Conservation (phyloP, 1,140 invertebrate species). For the Eubasilissa regina region DNA sequence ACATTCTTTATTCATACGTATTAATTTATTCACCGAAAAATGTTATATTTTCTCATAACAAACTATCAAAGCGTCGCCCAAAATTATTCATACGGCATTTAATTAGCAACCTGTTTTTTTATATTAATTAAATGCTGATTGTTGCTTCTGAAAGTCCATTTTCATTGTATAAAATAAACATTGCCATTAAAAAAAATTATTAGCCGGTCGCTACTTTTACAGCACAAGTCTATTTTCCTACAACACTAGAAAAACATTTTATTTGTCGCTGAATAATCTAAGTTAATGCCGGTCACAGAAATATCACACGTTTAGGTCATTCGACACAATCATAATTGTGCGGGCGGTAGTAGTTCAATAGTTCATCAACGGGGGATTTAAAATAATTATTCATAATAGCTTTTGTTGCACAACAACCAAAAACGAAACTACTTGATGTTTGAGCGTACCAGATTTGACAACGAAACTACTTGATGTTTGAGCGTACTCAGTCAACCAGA, state of each 20-base stretch:
- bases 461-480: no score
- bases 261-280: slow-evolving; percentile 1
- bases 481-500: no score
- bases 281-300: slow-evolving; percentile 11
- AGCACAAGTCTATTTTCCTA: slow-evolving; percentile 2
- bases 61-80: slow-evolving; percentile 24
- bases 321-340: not conserved
- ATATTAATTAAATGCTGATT: slow-evolving; percentile 42
- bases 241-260: not conserved
- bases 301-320: slow-evolving; percentile 3
- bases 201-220: slow-evolving; percentile 10
- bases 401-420: no score
- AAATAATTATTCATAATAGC: no score
- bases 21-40: slow-evolving; percentile 23
- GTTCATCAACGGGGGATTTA: no score
- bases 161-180: slow-evolving; percentile 40
- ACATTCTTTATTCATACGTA: slow-evolving; percentile 4
- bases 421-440: no score
- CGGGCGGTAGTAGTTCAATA: no score
- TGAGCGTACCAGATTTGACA: no score
- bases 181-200: slow-evolving; percentile 24
- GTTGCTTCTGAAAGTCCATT: slow-evolving; percentile 31
- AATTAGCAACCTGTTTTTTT: slow-evolving; percentile 38
- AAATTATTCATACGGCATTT: slow-evolving; percentile 39
- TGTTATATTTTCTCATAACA: slow-evolving; percentile 43